Conservation (phyloP, 2,113 vertebrate species). For the Carassius gibelio region DNA sequence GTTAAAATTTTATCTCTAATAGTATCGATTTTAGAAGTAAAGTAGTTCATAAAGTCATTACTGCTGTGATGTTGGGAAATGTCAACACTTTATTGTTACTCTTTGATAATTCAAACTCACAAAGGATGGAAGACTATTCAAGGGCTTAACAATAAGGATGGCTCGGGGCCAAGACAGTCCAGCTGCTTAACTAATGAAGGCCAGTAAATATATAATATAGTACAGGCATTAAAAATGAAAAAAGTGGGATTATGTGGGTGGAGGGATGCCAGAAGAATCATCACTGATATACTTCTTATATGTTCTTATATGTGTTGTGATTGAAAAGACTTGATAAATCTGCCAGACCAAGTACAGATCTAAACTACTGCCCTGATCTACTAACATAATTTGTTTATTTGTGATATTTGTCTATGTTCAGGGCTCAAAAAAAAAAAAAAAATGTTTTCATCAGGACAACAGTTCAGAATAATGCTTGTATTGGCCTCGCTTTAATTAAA, state of each 20-base stretch:
- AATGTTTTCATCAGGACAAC: background rate
- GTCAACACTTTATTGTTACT: background rate
- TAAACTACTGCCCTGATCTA: background rate
- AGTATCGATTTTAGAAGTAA: no score
- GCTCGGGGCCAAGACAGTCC: background rate
- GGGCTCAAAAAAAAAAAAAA: background rate
- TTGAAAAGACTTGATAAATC: background rate
- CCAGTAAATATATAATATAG: no score
- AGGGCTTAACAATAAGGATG: background rate
- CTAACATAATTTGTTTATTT: background rate
- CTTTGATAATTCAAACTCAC: background rate
- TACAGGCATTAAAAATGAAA: background rate
- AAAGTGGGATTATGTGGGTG: background rate
- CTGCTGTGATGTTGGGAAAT: no score
- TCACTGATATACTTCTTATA: no score
- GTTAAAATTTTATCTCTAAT: no score
- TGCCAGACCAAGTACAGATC: background rate
- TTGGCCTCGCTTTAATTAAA: background rate
- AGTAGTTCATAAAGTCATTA: no score
- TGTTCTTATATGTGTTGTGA: background rate
- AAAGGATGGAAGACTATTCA: background rate
- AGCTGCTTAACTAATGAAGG: background rate
- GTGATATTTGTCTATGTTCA: background rate
- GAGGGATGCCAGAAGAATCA: background rate
- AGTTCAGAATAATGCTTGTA: background rate